Conservation (phyloP, 2,888 invertebrate genomes). For the Drosophila quasianomalipes region DNA sequence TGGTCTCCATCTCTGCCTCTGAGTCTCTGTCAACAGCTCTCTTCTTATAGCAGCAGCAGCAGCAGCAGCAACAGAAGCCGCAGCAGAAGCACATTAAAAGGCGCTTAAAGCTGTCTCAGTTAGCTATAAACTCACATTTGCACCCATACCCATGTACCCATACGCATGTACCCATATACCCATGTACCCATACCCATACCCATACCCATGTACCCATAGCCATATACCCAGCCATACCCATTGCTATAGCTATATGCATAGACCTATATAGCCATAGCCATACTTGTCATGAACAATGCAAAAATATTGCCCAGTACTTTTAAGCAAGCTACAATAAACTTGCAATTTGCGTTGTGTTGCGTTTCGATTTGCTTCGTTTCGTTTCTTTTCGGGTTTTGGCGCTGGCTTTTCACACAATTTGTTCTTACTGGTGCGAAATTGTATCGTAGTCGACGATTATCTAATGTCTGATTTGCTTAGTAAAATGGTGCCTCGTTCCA, state of each 20-base stretch:
- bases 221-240: slow-evolving; percentile 32
- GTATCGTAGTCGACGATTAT: slow-evolving; percentile 58
- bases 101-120: slow-evolving; percentile 60
- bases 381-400: background rate
- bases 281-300: slow-evolving; percentile 72
- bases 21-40: slow-evolving; percentile 23
- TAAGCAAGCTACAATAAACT: slow-evolving; percentile 63
- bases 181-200: slow-evolving; percentile 21
- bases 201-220: slow-evolving; percentile 27
- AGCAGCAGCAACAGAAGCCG: slow-evolving; percentile 30
- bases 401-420: slow-evolving; percentile 43
- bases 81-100: slow-evolving; percentile 59
- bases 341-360: slow-evolving; percentile 60
- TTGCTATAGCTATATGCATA: slow-evolving; percentile 42
- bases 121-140: slow-evolving; percentile 29
- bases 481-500: slow-evolving; percentile 13
- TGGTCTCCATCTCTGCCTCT: slow-evolving; percentile 15
- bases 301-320: slow-evolving; percentile 64
- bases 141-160: slow-evolving; percentile 15
- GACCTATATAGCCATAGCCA: slow-evolving; percentile 38
- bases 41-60: slow-evolving; percentile 47
- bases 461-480: slow-evolving; percentile 58
- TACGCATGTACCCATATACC: slow-evolving; percentile 30
- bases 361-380: slow-evolving; percentile 12
- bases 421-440: slow-evolving; percentile 17